Conservation (phyloP, 2,113 vertebrate species). For the Macrotus californicus region DNA sequence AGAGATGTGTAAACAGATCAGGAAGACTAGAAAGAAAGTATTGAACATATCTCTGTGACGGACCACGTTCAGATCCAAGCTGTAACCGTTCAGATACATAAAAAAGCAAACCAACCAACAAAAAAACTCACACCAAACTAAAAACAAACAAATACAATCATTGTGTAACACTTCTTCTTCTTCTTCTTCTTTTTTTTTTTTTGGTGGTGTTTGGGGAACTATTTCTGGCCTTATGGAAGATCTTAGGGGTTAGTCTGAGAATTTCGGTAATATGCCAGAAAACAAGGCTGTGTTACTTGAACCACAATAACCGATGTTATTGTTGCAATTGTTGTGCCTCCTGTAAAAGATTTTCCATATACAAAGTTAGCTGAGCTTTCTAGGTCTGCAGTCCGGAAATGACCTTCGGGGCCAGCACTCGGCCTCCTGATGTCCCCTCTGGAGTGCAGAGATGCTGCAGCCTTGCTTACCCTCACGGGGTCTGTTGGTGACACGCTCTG, state of each 20-base stretch:
- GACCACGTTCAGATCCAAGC: not conserved
- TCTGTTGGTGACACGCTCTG: not conserved
- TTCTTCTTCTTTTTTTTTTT: not conserved
- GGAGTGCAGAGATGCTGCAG: not conserved
- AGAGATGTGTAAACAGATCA: not conserved
- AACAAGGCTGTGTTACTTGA: not conserved
- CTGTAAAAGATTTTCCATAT: not conserved
- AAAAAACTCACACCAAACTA: not conserved
- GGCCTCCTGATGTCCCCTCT: fast-evolving
- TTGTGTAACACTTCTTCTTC: not conserved
- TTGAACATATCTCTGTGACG: fast-evolving
- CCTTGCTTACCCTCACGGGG: fast-evolving
- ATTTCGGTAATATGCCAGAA: not conserved
- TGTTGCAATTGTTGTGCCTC: not conserved
- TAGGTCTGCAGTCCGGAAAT: not conserved
- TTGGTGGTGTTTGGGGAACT: not conserved
- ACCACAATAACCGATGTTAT: not conserved
- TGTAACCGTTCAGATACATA: no score
- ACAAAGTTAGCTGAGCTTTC: not conserved
- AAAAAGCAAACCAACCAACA: not conserved
- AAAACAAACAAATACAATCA: not conserved
- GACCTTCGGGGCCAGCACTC: not conserved
- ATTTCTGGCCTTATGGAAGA: not conserved
- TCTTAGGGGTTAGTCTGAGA: not conserved
- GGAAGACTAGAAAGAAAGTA: not conserved